Evolutionary conservation across 2,888 invertebrate genomes (phyloP), one percentile per base, ranked within the genome.

Genomic region (Stegophylla sp.): DNA sequence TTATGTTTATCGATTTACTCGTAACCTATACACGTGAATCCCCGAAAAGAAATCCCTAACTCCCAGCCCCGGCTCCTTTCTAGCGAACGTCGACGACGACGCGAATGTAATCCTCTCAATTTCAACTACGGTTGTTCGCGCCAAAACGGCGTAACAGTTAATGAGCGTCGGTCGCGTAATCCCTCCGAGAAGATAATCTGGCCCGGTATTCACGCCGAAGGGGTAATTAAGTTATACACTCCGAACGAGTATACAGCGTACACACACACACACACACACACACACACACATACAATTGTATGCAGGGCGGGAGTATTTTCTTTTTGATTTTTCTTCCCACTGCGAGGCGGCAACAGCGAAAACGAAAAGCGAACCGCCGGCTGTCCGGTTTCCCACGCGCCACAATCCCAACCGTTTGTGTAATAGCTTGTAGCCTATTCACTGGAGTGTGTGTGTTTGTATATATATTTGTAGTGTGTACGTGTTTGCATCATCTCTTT

Each of bases 341-440:
- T 41, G 15, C 64, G 26, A 26, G 67, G 56, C 48, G 48, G n/a
- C 23, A 28, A 17, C 41, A n/a, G 59, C 34, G 71, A 48, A 71
- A 71, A 79, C 69, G 71, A 71, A 71, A 79, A 79, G 71, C 79
- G 79, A 79, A 79, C 69, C 71, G 71, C 61, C 79, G 79, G 79
- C 48, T 79, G 79, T 71, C 71, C 51, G 51, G 41, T 71, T 79
- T 79, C 79, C 69, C 79, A 79, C 79, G 79, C 59, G 71, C 79
- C 71, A 79, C 79, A 79, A 79, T 79, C 79, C 79, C 79, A 79
- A 79, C 79, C 79, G 79, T 79, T 79, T 71, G 79, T 71, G 71
- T 79, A 79, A 79, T 79, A 79, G 79, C 79, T 79, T 63, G 79
- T 79, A 63, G 61, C 61, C 28, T 34, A 74, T 48, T 28, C 74